phyloP scores from a whole-genome alignment of 92 coral and sea anemone species.

The Epizoanthus ramosus region DNA sequence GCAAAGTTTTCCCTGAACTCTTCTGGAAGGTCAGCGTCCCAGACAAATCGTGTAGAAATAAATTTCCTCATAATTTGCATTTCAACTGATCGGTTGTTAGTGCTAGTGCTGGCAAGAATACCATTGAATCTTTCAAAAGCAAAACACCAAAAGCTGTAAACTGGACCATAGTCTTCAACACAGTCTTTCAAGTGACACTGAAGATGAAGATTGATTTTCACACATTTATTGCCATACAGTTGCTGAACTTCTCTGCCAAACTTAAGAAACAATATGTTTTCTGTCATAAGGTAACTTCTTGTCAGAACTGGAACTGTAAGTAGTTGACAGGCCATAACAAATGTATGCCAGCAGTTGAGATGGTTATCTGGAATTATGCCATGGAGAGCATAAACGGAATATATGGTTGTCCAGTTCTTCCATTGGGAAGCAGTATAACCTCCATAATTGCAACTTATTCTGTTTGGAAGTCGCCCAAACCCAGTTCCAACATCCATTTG shows the following conservation, averaged over 20 bases:
- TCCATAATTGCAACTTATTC: conserved; percentile 63
- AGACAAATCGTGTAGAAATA: conserved; percentile 46
- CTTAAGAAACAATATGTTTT: conserved; percentile 49
- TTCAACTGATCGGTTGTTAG: conserved; percentile 60
- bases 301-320: conserved; percentile 49
- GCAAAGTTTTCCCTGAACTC: conserved; percentile 44
- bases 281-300: conserved; percentile 51
- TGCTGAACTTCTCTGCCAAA: conserved; percentile 63
- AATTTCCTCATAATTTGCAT: conserved; percentile 66
- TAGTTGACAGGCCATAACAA: conserved; percentile 34
- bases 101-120: conserved; percentile 52
- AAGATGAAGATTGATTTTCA: conserved; percentile 71
- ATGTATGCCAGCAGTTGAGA: conserved; percentile 39
- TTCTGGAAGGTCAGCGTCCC: conserved; percentile 44
- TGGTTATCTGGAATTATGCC: conserved; percentile 31
- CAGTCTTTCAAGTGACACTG: conserved; percentile 61
- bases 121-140: conserved; percentile 68
- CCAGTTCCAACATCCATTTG: conserved; percentile 63
- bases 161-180: conserved; percentile 60
- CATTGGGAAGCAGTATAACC: conserved; percentile 42
- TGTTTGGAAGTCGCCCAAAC: conserved; percentile 60
- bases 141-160: conserved; percentile 69
- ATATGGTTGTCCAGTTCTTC: conserved; percentile 28
- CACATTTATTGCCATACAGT: conserved; percentile 51
- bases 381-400: conserved; percentile 18